These are phyloP conservation scores for Bovichtus diacanthus DNA, from an alignment of 2,797 vertebrate species.

Conservation along the genomic window DNA sequence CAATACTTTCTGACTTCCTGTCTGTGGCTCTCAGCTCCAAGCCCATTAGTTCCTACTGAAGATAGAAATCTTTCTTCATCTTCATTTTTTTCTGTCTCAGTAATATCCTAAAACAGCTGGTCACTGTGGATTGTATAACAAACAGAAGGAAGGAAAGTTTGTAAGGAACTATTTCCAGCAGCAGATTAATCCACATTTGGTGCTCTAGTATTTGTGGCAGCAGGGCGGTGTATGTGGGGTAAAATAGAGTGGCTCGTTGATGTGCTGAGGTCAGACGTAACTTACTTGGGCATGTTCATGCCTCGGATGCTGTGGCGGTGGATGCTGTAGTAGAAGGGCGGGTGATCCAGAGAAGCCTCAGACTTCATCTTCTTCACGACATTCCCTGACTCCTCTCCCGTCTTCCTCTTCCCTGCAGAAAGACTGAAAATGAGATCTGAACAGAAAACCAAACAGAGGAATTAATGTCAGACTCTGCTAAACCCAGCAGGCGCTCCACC, in stretches of 20 bases:
- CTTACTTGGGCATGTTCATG: constrained; percentile 99
- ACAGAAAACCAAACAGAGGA: not conserved
- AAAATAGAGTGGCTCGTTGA: not conserved
- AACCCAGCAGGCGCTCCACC: not conserved
- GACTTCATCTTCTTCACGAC: constrained; percentile 89
- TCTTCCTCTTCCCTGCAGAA: constrained; percentile 91
- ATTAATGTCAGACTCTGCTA: not conserved
- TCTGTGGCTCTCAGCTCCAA: no score
- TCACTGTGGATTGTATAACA: not conserved
- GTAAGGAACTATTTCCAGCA: not conserved
- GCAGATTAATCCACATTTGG: not conserved
- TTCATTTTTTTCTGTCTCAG: no score
- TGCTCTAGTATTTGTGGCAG: not conserved
- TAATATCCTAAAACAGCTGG: not conserved
- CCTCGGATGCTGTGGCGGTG: constrained; percentile 97
- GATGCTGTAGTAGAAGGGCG: constrained; percentile 97
- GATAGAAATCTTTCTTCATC: not conserved
- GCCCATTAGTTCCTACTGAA: not conserved
- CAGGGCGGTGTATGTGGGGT: not conserved
- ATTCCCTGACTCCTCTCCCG: constrained; percentile 80
- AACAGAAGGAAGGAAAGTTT: not conserved
- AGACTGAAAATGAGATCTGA: not conserved
- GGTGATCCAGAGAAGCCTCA: constrained; percentile 89
- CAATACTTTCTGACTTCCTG: no score
- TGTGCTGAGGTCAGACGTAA: constrained; percentile 5